Percentiles rank a stretch among this genome's conserved stretches.
Conservation (phyloP, 1,140 invertebrate genomes). For the Hypothenemus hampei region DNA sequence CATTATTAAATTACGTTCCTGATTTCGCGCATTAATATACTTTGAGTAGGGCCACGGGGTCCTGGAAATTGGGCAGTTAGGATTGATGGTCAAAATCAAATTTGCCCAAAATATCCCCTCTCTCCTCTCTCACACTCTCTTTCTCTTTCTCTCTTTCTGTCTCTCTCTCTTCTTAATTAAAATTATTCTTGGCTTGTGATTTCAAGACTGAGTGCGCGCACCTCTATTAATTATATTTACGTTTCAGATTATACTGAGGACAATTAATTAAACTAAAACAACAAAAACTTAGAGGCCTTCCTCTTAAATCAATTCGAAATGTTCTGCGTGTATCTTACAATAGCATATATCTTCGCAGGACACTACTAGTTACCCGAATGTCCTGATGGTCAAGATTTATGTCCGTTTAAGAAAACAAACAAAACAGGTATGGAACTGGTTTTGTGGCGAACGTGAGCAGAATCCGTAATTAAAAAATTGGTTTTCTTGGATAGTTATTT, state of each 20-base stretch:
- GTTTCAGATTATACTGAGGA: too few relatives aligned
- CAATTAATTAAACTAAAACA: slow-evolving; percentile 25
- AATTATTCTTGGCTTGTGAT: slow-evolving; percentile 5
- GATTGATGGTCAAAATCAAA: slow-evolving; percentile 26
- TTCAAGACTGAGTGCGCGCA: too few relatives aligned
- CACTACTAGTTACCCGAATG: slow-evolving; percentile 40
- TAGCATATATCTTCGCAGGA: slow-evolving; percentile 43
- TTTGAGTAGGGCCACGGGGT: slow-evolving; percentile 22
- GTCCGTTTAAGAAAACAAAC: slow-evolving; percentile 33
- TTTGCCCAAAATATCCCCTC: slow-evolving; percentile 22
- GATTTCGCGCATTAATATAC: slow-evolving; percentile 28
- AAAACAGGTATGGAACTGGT: slow-evolving; percentile 37
- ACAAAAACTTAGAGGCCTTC: slow-evolving; percentile 39
- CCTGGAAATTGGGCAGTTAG: slow-evolving; percentile 22
- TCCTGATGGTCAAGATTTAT: slow-evolving; percentile 34
- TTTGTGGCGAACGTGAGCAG: slow-evolving; percentile 3
- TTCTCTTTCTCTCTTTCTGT: too few relatives aligned
- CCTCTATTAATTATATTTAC: not conserved
- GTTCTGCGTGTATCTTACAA: slow-evolving; percentile 38
- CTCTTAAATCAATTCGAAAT: slow-evolving; percentile 45
- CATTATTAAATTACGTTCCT: slow-evolving; percentile 28
- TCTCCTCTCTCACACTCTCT: too few relatives aligned
- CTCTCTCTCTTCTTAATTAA: slow-evolving; percentile 24
- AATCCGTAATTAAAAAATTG: not conserved
- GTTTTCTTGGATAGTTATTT: not conserved